Evolutionary conservation across 2,888 invertebrate species (phyloP), one percentile per base, ranked within the genome.

Genomic region (Tortricodes alternella): DNA sequence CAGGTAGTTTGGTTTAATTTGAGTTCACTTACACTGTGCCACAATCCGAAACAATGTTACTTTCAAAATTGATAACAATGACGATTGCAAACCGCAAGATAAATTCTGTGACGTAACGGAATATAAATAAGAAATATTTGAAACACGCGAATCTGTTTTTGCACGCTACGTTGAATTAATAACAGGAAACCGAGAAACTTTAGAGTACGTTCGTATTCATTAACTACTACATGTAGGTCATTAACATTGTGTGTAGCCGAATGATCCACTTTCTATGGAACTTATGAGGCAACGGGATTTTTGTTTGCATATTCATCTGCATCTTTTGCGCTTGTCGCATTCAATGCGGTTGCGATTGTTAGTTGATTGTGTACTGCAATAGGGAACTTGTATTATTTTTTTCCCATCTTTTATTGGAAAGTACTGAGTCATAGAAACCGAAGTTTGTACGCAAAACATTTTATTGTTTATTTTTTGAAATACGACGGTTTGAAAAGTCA

Each of bases 1-100:
- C 44, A 32, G 43, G 53, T 35, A 48, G 41, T 29, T 32, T 11
- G 37, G 16, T 21, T 52, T 35, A 43, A 53, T 58, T 53, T 50
- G 61, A 58, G 60, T 49, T 60, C 61, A 39, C 59, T 58, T 43
- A 60, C 46, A 49, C 59, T 56, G 57, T 53, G 62, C 60, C 55
- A 27, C 37, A 56, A 44, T 44, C 56, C 49, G 56, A 50, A 50
- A 50, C 56, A 44, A 50, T 44, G 56, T 56, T 56, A 44, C 56
- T 56, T 56, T 56, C 56, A 56, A 56, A 56, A 56, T 49, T 37
- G 44, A 38, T 50, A 56, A 56, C 56, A 56, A 56, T 50, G 49
- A 56, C 37, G 9, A 11, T 16, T 53, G 13, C 46, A 21, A 34
- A 16, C 16, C 18, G 34, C 46, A 24, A 34, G 34, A 46, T 34